phyloP scores from a whole-genome alignment of 2,113 vertebrate genomes.

The Laticauda colubrina region DNA sequence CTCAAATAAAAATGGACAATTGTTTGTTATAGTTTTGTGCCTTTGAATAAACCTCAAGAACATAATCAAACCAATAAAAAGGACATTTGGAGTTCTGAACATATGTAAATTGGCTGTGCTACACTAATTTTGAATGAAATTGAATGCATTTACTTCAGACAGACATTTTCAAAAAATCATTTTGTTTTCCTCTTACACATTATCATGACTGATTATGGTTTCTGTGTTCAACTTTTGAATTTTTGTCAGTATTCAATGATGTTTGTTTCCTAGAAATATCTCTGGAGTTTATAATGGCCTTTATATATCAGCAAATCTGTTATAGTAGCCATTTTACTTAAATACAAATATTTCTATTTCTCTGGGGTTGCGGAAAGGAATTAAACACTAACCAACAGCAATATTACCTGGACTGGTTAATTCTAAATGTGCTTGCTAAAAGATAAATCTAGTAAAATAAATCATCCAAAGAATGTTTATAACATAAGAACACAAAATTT shows the following conservation, averaged over 20 bases:
- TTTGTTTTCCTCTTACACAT: slow-evolving; percentile 23
- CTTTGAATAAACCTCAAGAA: background rate
- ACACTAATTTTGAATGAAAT: slow-evolving; percentile 24
- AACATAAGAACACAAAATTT: slow-evolving; percentile 50
- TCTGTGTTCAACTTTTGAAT: slow-evolving; percentile 52
- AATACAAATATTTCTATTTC: slow-evolving; percentile 66
- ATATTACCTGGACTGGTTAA: slow-evolving; percentile 65
- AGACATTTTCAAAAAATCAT: slow-evolving; percentile 50
- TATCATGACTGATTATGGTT: slow-evolving; percentile 41
- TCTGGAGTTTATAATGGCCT: slow-evolving; percentile 72
- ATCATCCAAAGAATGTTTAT: slow-evolving; percentile 63
- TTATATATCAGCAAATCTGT: slow-evolving; percentile 69
- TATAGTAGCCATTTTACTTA: slow-evolving; percentile 73
- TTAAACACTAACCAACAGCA: slow-evolving; percentile 65
- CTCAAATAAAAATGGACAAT: background rate
- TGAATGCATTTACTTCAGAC: background rate
- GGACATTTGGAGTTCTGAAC: background rate
- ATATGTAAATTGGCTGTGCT: background rate
- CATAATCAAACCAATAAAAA: background rate
- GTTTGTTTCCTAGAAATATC: slow-evolving; percentile 64
- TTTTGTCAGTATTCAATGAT: slow-evolving; percentile 63
- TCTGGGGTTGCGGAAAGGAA: slow-evolving; percentile 48
- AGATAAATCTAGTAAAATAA: slow-evolving; percentile 34
- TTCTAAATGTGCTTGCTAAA: slow-evolving; percentile 58
- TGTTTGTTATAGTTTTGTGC: background rate